These are phyloP conservation scores for Caenorhabditis sp. DNA, from an alignment of 2,888 invertebrate species.

Conservation along the genomic window DNA sequence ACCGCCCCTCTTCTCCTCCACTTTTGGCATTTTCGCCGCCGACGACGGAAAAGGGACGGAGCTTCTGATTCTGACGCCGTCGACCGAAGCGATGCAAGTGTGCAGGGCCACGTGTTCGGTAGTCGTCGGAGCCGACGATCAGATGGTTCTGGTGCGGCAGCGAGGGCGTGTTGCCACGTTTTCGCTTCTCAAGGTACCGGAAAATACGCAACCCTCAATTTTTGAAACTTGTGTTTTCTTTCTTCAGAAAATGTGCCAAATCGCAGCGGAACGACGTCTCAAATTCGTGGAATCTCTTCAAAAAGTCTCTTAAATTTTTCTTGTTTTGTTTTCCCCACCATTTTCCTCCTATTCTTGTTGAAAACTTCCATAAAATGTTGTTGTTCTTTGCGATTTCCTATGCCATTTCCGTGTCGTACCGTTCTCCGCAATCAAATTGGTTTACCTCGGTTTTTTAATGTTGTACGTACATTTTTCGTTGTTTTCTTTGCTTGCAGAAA, in stretches of 20 bases:
- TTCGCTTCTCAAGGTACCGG: conserved; percentile 21
- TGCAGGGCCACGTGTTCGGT: conserved; percentile 40
- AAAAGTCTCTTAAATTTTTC: background rate
- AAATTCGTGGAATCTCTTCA: conserved; percentile 31
- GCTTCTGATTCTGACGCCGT: conserved; percentile 33
- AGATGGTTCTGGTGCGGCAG: conserved; percentile 26
- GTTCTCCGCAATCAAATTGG: too few species aligned
- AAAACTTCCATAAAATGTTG: too few species aligned
- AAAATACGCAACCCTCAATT: too few species aligned
- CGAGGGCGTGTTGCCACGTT: conserved; percentile 17
- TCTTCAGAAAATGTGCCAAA: conserved; percentile 43
- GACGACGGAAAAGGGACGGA: background rate
- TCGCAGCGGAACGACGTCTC: conserved; percentile 20
- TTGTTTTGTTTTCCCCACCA: background rate
- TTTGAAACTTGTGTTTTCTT: background rate
- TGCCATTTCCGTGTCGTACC: too few species aligned
- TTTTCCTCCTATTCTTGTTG: too few species aligned
- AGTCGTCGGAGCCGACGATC: conserved; percentile 20
- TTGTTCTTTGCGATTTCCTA: too few species aligned
- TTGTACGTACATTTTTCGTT: too few species aligned
- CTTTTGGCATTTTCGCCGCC: conserved; percentile 40
- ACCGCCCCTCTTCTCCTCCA: conserved; percentile 33
- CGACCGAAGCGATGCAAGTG: conserved; percentile 14
- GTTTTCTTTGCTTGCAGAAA: too few species aligned
- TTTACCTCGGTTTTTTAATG: too few species aligned